A percentile compares a stretch with the other conserved stretches of the same genome.
phyloP scores from a whole-genome alignment of 30 jellyfish, hydroid and myxozoan genomes.

The Hydra vulgaris region DNA sequence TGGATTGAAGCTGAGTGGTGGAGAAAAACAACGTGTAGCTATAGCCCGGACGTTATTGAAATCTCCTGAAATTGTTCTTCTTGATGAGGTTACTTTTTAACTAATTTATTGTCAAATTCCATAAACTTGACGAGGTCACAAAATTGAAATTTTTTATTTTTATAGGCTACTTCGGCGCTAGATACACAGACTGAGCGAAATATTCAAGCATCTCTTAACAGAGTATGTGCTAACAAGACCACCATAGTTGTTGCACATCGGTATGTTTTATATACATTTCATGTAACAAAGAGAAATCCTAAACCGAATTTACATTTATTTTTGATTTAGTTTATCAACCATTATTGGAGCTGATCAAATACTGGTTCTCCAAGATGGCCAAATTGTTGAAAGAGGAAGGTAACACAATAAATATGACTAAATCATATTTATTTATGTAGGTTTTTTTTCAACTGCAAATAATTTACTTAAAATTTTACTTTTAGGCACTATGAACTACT shows the following conservation, averaged over 20 bases:
- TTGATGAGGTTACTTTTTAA: conserved; percentile 61
- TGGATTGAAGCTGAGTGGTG: conserved; percentile 97
- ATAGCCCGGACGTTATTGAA: conserved; percentile 93
- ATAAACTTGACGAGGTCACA: background rate
- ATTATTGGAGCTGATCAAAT: conserved; percentile 87
- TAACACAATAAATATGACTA: conserved; percentile 1
- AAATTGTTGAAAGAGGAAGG: conserved; percentile 94
- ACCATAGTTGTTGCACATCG: conserved; percentile 96
- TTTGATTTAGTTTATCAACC: conserved; percentile 63
- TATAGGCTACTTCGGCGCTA: conserved; percentile 96
- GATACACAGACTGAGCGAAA: conserved; percentile 93
- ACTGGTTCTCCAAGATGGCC: conserved; percentile 86
- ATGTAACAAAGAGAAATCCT: too few species aligned
- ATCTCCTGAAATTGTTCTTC: conserved; percentile 82
- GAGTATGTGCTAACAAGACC: conserved; percentile 70
- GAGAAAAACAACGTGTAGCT: conserved; percentile 98
- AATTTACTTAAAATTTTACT: conserved; percentile 7
- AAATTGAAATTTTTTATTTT: background rate
- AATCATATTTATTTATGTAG: background rate
- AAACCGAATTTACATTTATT: too few species aligned
- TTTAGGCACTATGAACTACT: conserved; percentile 83
- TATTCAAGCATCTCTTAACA: conserved; percentile 84
- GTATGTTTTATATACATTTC: conserved; percentile 13
- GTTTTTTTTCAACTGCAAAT: background rate
- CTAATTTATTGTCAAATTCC: background rate